Base-by-base conservation (phyloP, 92 coral and sea anemone genomes). In the Parazoanthus darwini region DNA sequence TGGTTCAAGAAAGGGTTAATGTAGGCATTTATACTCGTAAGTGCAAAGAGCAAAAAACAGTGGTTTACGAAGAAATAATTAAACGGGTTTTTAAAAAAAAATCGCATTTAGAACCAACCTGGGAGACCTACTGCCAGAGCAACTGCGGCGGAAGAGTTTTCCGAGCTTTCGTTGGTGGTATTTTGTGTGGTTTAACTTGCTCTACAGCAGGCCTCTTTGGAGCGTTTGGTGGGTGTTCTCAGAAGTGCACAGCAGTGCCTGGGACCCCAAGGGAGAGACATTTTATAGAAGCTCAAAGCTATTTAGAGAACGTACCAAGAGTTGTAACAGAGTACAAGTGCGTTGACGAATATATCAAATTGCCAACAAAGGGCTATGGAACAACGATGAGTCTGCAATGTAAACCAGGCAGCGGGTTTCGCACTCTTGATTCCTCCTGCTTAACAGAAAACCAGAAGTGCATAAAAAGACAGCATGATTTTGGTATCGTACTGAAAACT, bases 141-240 rank as follows among this genome's bases (percentile, higher is more conserved):
- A 59, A 63, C 46, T 81, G 85, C n/a, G 72, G 71, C 58, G 85
- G 85, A 38, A 66, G 85, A 11, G 50, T 63, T 16, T 23, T 37
- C 6, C 48, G 85, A 6, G 85, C 73, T 38, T 66, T 81, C 18
- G 7, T 63, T 81, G 71, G 33, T 29, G 85, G 74, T 63, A 25
- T 58, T 81, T 33, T 66, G 5, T 66, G 72, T 39, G 50, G 71
- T 81, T 63, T 59, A 1, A 14, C 5, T 3, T 58, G 72, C 29
- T 37, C 36, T 20, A 23, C 11, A 9, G 74, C 46, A 58, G 73
- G 74, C 63, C 38, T 43, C 56, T 20, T 50, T 22, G 74, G 72
- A 6, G 50, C 72, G 1, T 81, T 81, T 29, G 85, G 85, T 56
- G 85, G 85, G 38, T 81, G 85, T 38, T 81, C 85, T 38, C 35